phyloP scores from a whole-genome alignment of 2,797 vertebrate species.

The Rhinella marina region DNA sequence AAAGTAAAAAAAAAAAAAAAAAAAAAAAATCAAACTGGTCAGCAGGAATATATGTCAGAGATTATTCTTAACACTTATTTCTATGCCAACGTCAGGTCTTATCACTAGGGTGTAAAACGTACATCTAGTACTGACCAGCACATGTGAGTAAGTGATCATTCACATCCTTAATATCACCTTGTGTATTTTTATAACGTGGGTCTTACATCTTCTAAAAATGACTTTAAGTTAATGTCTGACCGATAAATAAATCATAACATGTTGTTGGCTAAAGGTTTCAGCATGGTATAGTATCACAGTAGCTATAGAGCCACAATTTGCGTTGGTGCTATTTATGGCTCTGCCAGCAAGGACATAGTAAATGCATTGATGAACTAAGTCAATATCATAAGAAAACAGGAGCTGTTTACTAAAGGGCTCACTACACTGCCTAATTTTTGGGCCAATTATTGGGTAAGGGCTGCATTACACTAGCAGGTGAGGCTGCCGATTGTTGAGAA shows the following conservation, averaged over 20 bases:
- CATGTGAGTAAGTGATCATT: background rate
- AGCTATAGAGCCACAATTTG: background rate
- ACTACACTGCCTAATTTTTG: too few relatives aligned
- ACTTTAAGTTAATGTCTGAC: background rate
- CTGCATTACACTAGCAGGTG: too few relatives aligned
- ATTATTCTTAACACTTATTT: slow-evolving; percentile 57
- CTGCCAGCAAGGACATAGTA: background rate
- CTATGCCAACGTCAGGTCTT: slow-evolving; percentile 53
- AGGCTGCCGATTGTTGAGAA: too few relatives aligned
- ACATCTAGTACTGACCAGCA: slow-evolving; percentile 5
- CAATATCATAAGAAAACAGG: too few relatives aligned
- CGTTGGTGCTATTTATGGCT: background rate
- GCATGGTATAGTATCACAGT: background rate
- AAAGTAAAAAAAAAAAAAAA: background rate
- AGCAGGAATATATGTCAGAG: slow-evolving; percentile 57
- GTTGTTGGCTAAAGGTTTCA: background rate
- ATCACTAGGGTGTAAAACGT: slow-evolving; percentile 19
- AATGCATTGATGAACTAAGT: background rate
- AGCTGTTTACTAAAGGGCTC: too few relatives aligned
- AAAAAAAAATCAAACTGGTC: slow-evolving; percentile 37
- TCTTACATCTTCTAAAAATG: background rate
- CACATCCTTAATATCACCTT: background rate
- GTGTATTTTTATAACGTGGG: too few relatives aligned
- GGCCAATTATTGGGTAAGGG: too few relatives aligned
- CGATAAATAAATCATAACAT: background rate